Percentiles rank a stretch among this genome's conserved stretches.
Conservation (phyloP, 2,113 vertebrate genomes). For the Chaetodon trifascialis region DNA sequence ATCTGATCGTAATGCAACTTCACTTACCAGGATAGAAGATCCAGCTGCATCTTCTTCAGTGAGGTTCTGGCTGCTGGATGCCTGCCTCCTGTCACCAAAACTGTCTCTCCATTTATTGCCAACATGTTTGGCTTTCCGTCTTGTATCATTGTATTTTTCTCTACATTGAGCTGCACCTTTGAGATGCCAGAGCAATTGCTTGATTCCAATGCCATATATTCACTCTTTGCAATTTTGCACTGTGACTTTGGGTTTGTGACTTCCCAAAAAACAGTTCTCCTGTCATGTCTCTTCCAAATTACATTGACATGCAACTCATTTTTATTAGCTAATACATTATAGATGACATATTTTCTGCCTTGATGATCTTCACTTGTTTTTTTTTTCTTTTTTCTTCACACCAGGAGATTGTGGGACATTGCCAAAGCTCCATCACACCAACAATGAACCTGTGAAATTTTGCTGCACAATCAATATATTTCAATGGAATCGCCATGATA, state of each 20-base stretch:
- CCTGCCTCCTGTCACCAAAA: conserved; percentile 34
- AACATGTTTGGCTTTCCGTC: conserved; percentile 43
- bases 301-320: background rate
- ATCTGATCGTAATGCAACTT: background rate
- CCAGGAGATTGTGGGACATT: background rate
- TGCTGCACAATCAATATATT: background rate
- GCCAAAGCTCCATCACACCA: too few species aligned
- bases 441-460: background rate
- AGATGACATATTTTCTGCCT: background rate
- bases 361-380: too few species aligned
- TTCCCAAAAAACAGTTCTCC: background rate
- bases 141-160: conserved; percentile 25
- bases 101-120: conserved; percentile 32
- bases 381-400: too few species aligned
- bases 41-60: conserved; percentile 37
- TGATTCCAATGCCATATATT: conserved; percentile 28
- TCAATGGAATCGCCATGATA: background rate
- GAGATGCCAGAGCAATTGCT: conserved; percentile 21
- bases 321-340: background rate
- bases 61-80: conserved; percentile 20
- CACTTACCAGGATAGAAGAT: background rate
- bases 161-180: conserved; percentile 7
- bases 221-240: conserved; percentile 12
- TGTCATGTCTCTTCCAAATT: background rate
- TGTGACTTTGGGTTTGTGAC: background rate